Base-by-base conservation (phyloP, 1,140 invertebrate species). In the Amyelois transitella region DNA sequence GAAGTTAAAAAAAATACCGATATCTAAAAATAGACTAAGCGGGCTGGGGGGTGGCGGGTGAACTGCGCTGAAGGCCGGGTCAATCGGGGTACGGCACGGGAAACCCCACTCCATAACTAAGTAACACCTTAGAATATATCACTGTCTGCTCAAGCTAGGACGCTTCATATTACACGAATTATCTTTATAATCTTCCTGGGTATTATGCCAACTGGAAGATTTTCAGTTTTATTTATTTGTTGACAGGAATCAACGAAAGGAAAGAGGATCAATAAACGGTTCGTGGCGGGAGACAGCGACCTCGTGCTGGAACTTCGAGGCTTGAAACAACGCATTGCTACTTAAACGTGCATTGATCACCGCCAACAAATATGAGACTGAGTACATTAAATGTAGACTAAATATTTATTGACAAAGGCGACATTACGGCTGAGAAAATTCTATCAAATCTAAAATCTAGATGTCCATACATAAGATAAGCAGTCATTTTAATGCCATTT, bases 301-400 rank as follows among this genome's bases (percentile, higher is more conserved):
- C 78, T 91, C 19, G 90, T 90, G 5, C 74, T 88, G 19, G 90
- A 91, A 75, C 82, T 91, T 43, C 85, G 88, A 61, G 90, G 91
- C 45, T 74, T 91, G 45, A 92, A 92, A 80, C 86, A 77, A 77
- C 89, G 86, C 80, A 91, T 90, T 55, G 66, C 76, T 43, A 86
- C 82, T 58, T 89, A 88, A 88, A 73, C 66, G 50, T 60, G 58
- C 60, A 62, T 59, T 58, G 72, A 71, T 61, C 66, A 77, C 66
- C 77, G 82, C 82, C 81, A 85, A 85, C 77, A 72, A 76, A 70
- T 65, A 84, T 84, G 83, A 88, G 85, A 88, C 85, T 88, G 85
- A 88, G 70, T 84, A 84, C n/a, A n/a, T n/a, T n/a, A 78, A 82
- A 84, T 75, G 77, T 86, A 83, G 76, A 77, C 62, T 79, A 66